Evolutionary conservation across 2,113 vertebrate genomes (phyloP).

Genomic region (Emydocephalus ijimae): DNA sequence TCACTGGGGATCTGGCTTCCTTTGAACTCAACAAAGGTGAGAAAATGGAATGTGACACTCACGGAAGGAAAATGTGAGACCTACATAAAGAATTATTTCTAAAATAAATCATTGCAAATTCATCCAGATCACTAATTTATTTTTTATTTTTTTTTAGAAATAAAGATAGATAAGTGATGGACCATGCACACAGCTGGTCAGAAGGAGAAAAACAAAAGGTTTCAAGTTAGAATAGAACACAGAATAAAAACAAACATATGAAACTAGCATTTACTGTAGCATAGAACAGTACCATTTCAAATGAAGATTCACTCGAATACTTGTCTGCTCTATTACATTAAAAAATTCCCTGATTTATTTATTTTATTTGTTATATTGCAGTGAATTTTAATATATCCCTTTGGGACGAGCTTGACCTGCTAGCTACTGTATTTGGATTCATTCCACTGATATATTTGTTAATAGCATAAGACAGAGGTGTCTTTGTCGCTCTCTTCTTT

Average conservation of each 20-base stretch:
- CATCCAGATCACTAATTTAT: not conserved
- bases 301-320: not conserved
- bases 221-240: not conserved
- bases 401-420: not conserved
- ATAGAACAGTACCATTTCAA: not conserved
- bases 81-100: conserved; percentile 23
- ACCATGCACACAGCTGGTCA: not conserved
- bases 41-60: conserved; percentile 8
- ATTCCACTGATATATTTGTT: not conserved
- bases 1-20: not conserved
- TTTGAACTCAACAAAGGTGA: conserved; percentile 15
- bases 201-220: not conserved
- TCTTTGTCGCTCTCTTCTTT: not conserved
- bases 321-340: not conserved
- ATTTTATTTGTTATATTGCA: not conserved
- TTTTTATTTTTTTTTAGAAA: not conserved
- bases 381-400: not conserved
- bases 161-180: not conserved
- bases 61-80: conserved; percentile 17
- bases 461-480: not conserved
- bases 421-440: not conserved
- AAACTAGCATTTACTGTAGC: not conserved
- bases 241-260: not conserved
- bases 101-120: conserved; percentile 16
- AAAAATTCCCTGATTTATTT: not conserved